Evolutionary conservation across 2,113 vertebrate genomes (phyloP), one percentile per base, ranked within the genome.

Genomic region (Leucoraja erinaceus): DNA sequence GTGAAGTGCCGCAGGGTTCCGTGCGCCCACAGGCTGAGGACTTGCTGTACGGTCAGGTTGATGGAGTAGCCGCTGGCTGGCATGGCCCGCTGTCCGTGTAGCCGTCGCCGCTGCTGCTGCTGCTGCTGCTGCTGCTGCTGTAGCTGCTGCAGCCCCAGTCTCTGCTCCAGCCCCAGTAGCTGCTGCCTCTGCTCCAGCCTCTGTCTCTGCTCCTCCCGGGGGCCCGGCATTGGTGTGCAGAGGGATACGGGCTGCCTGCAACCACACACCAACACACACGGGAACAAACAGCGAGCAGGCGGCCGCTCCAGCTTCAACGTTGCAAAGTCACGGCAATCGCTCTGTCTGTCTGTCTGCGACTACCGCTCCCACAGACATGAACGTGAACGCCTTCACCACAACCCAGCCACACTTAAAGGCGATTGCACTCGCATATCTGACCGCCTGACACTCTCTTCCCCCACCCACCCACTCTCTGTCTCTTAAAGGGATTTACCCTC

Each of bases 41-140:
- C 98, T 94, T 98, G 98, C 97, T 98, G 98, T 96, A 98, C 98
- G 93, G 98, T 99, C 95, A 99, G 97, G 96, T 98, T 99, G 94
- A 98, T 96, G 81, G 97, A 97, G 95, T 96, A 96, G 95, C 98
- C 97, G 79, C 93, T 79, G 38, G 95, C 95, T 93, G 94, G 93
- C 94, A 96, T 96, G 94, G 96, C 95, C 94, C 94, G 94, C 95
- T 94, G 93, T 93, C 95, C 95, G 95, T 95, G 79, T 83, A 93
- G 93, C 83, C 92, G 95, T 94, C 47, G 93, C 95, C 94, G 59
- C 94, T 93, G 92, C 94, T 94, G 31, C 93, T 94, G 93, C 95
- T 94, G 95, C 38, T 47, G 38, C n/a, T n/a, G n/a, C n/a, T n/a
- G n/a, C n/a, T n/a, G n/a, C n/a, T n/a, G n/a, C n/a, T n/a, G n/a